These are phyloP conservation scores for Triops longicaudatus DNA, from an alignment of 1,140 invertebrate genomes.

Conservation along the genomic window DNA sequence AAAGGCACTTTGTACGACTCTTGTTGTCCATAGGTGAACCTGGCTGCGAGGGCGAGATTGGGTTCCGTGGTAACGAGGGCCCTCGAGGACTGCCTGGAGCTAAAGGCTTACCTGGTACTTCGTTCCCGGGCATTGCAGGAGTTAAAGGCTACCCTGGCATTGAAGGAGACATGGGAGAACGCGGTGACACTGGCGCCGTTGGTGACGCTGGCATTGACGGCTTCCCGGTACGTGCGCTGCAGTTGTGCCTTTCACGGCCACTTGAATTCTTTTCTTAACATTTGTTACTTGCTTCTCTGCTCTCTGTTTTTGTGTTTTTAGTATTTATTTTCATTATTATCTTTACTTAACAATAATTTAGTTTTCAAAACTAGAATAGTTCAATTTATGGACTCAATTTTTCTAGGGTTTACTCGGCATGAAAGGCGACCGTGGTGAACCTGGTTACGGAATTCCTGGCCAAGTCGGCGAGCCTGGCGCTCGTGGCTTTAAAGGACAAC, in stretches of 20 bases:
- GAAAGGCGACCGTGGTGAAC: conserved; percentile 31
- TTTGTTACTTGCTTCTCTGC: too few species aligned
- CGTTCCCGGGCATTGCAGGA: conserved; percentile 25
- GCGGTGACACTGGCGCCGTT: conserved; percentile 30
- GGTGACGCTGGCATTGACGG: conserved; percentile 33
- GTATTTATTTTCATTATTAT: not conserved
- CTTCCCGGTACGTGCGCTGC: not conserved
- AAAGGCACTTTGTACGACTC: too few species aligned
- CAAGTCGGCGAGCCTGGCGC: not conserved
- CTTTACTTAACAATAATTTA: not conserved
- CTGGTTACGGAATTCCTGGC: conserved; percentile 17
- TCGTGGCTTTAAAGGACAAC: not conserved
- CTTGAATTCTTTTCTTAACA: too few species aligned
- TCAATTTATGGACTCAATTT: conserved; percentile 25
- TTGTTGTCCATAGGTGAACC: not conserved
- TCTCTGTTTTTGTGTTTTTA: not conserved
- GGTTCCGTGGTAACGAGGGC: conserved; percentile 31
- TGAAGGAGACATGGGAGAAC: conserved; percentile 35
- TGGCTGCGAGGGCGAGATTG: conserved; percentile 32
- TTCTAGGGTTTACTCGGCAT: conserved; percentile 26
- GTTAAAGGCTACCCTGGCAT: conserved; percentile 32
- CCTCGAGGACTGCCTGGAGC: conserved; percentile 33
- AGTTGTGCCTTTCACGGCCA: too few species aligned
- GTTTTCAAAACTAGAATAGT: not conserved
- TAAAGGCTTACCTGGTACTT: conserved; percentile 19